Percentiles rank a stretch among this genome's conserved stretches.
Evolutionary conservation across 2,888 invertebrate genomes (phyloP).

Genomic region (Tinea semifulvella): DNA sequence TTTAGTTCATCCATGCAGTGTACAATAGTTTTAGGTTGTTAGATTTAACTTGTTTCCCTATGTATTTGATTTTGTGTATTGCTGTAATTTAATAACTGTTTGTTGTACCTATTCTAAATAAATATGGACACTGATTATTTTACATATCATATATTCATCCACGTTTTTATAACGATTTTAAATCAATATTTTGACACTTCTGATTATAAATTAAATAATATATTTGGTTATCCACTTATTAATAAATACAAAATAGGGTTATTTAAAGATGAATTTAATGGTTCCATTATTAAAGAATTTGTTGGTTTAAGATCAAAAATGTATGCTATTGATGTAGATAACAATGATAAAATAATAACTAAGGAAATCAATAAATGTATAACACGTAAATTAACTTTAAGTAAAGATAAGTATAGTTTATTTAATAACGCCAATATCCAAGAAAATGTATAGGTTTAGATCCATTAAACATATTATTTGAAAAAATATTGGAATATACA

Average conservation of each 20-base stretch:
- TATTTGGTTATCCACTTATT: slow-evolving; percentile 23
- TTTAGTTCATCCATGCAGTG: no score
- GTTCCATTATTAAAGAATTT: slow-evolving; percentile 23
- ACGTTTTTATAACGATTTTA: no score
- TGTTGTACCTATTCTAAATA: no score
- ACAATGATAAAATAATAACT: slow-evolving; percentile 19
- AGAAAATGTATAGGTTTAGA: slow-evolving; percentile 4
- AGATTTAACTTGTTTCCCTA: no score
- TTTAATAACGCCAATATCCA: neutral
- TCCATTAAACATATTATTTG: slow-evolving; percentile 9
- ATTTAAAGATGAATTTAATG: slow-evolving; percentile 27
- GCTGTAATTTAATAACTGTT: no score
- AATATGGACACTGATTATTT: slow-evolving; percentile 25
- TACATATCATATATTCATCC: slow-evolving; percentile 22
- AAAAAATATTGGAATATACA: no score
- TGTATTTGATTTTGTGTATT: no score
- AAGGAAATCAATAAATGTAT: slow-evolving; percentile 22
- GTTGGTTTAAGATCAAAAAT: slow-evolving; percentile 27
- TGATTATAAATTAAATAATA: slow-evolving; percentile 25
- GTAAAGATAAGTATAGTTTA: slow-evolving; percentile 20
- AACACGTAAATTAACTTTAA: slow-evolving; percentile 18
- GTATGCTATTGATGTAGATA: slow-evolving; percentile 22
- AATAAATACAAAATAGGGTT: slow-evolving; percentile 26
- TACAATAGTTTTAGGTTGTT: no score
- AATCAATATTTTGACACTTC: slow-evolving; percentile 24